Evolutionary conservation across 2,888 invertebrate genomes (phyloP), one percentile per base, ranked within the genome.

Genomic region (Drosophila subquinaria): DNA sequence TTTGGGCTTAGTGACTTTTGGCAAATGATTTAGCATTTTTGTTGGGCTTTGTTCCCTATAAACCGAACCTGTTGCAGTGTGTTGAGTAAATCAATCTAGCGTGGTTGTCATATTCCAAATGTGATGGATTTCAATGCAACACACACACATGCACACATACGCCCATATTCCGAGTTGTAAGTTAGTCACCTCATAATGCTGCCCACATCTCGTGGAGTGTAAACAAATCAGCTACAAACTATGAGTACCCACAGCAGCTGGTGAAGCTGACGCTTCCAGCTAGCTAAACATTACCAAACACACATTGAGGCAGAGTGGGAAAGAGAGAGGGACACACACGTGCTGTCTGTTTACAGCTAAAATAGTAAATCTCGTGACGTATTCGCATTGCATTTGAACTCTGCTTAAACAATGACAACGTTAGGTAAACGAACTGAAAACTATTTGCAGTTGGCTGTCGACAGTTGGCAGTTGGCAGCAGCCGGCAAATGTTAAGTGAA

Each of bases 391-490:
- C 76, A 79, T 62, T 71, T 85, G 82, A 85, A 76, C 82, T 69
- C 79, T 50, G 64, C 53, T 69, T 57, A 69, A 84, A 88, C 88
- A 86, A 86, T 88, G 84, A 63, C 66, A 68, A 43, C 64, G 64
- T 65, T 70, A 51, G 88, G 88, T 86, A 82, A 86, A 88, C 71
- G 89, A 88, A 84, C 86, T 84, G 75, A 62, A 73, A 82, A 81
- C 83, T 85, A 85, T 85, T 85, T 85, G 81, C 87, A 81, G 81
- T 51, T 48, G 59, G 27, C 59, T 61, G 69, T 53, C 52, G 38
- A 42, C 52, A 48, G 64, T 50, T 53, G 38, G 27, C 51, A 43
- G 72, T 55, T 53, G 47, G 27, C 63, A 56, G 62, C 62, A 64
- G 62, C 56, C 69, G 76, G 66, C 79, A 79, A 76, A 79, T 79